Evolutionary conservation across 2,797 vertebrate genomes (phyloP).

Genomic region (Peromyscus eremicus): DNA sequence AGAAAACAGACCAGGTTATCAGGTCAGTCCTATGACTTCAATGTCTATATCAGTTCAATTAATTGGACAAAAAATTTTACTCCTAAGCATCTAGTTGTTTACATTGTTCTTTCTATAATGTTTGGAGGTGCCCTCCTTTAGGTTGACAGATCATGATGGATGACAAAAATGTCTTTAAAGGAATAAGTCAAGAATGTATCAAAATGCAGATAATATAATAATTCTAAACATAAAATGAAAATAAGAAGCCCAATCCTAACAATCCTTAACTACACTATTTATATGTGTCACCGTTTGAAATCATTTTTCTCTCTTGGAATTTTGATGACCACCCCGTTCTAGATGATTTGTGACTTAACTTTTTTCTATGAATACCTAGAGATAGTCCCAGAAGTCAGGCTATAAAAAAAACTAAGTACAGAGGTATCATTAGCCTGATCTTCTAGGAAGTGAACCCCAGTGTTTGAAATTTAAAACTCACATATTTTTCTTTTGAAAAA

Average conservation of each 20-base stretch:
- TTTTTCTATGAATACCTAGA: slow-evolving; percentile 49
- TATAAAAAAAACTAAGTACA: slow-evolving; percentile 22
- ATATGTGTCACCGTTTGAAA: not conserved
- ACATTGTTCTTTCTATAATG: not conserved
- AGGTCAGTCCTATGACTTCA: not conserved
- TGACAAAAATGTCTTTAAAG: slow-evolving; percentile 40
- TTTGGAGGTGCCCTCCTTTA: not conserved
- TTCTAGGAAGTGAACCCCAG: not conserved
- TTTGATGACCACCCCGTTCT: not conserved
- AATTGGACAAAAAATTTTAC: slow-evolving; percentile 15
- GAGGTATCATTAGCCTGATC: not conserved
- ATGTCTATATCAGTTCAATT: slow-evolving; percentile 29
- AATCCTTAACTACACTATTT: slow-evolving; percentile 34
- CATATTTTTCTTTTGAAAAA: slow-evolving; percentile 27
- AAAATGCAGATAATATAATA: slow-evolving; percentile 37
- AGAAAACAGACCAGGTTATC: not conserved
- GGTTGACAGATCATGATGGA: not conserved
- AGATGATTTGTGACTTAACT: slow-evolving; percentile 28
- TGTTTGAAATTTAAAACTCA: not conserved
- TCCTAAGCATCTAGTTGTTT: not conserved
- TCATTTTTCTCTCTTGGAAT: slow-evolving; percentile 8
- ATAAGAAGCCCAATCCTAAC: not conserved
- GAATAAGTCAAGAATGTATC: slow-evolving; percentile 1
- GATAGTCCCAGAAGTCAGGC: not conserved
- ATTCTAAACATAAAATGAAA: slow-evolving; percentile 38